phyloP scores from a whole-genome alignment of 2,797 vertebrate genomes.

The Yasuhikotakia modesta region DNA sequence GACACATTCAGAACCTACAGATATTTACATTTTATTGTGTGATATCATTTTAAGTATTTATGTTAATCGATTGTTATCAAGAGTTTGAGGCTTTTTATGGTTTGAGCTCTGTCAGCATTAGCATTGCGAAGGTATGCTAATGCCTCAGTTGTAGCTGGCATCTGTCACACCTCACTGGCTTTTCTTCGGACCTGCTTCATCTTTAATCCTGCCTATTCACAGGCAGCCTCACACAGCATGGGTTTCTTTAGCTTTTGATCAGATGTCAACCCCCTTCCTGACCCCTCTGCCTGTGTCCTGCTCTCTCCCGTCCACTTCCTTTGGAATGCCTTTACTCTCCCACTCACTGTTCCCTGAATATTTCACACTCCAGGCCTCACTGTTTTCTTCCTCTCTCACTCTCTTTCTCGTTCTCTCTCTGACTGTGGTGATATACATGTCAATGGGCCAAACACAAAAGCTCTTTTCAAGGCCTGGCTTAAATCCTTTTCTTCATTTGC shows the following conservation, averaged over 20 bases:
- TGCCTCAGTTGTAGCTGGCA: conserved; percentile 35
- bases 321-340: conserved; percentile 33
- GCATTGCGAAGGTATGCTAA: conserved; percentile 33
- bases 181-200: conserved; percentile 28
- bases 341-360: conserved; percentile 54
- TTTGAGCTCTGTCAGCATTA: conserved; percentile 40
- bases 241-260: conserved; percentile 47
- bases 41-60: not conserved
- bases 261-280: conserved; percentile 46
- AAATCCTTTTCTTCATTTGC: conserved; percentile 67
- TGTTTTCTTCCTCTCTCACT: conserved; percentile 58
- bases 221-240: conserved; percentile 34
- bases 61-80: not conserved
- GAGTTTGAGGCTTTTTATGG: conserved; percentile 30
- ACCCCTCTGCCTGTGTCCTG: conserved; percentile 4
- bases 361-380: conserved; percentile 68
- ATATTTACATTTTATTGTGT: too few relatives aligned
- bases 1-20: too few relatives aligned
- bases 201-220: conserved; percentile 41
- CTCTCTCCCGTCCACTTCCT: conserved; percentile 26
- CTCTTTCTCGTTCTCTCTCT: conserved; percentile 32
- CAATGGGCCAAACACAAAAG: conserved; percentile 75
- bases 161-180: conserved; percentile 37
- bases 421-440: conserved; percentile 75
- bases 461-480: conserved; percentile 71